Conservation (phyloP, 2,797 vertebrate species). For the Melanotaenia pygmaea region DNA sequence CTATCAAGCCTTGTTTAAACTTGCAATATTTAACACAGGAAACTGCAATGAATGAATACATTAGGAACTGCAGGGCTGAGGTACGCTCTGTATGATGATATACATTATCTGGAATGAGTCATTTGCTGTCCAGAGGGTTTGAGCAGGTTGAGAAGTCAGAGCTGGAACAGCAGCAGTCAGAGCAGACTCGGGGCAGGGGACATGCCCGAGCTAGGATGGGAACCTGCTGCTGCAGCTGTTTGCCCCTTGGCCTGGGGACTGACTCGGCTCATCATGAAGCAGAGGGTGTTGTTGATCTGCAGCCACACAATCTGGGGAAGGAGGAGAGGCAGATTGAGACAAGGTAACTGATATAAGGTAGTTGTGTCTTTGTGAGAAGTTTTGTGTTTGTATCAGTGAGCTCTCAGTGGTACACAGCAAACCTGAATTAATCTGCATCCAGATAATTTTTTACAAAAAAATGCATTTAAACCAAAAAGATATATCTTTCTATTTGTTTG, state of each 20-base stretch:
- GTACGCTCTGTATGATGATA: constrained; percentile 57
- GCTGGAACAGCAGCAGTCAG: constrained; percentile 61
- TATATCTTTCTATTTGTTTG: background rate
- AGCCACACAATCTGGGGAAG: constrained; percentile 61
- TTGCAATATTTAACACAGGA: constrained; percentile 77
- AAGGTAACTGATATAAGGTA: constrained; percentile 70
- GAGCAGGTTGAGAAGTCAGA: constrained; percentile 60
- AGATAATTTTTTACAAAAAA: background rate
- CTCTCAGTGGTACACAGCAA: background rate
- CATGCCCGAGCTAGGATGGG: constrained; percentile 68
- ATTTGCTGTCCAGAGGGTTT: constrained; percentile 51
- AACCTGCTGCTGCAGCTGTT: constrained; percentile 75
- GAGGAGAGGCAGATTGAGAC: constrained; percentile 60
- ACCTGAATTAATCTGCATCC: constrained; percentile 4
- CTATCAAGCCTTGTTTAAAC: constrained; percentile 73
- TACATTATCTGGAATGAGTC: constrained; percentile 64
- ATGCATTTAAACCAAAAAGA: background rate
- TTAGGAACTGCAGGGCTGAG: constrained; percentile 63
- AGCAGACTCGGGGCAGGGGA: constrained; percentile 56
- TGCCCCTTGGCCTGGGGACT: constrained; percentile 50
- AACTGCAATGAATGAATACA: constrained; percentile 63
- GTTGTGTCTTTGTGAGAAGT: constrained; percentile 11
- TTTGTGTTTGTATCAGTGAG: background rate
- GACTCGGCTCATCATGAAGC: constrained; percentile 49
- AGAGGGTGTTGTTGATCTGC: constrained; percentile 34